Base-by-base conservation (phyloP, 2,888 invertebrate genomes). In the Lordiphosa andalusiaca region DNA sequence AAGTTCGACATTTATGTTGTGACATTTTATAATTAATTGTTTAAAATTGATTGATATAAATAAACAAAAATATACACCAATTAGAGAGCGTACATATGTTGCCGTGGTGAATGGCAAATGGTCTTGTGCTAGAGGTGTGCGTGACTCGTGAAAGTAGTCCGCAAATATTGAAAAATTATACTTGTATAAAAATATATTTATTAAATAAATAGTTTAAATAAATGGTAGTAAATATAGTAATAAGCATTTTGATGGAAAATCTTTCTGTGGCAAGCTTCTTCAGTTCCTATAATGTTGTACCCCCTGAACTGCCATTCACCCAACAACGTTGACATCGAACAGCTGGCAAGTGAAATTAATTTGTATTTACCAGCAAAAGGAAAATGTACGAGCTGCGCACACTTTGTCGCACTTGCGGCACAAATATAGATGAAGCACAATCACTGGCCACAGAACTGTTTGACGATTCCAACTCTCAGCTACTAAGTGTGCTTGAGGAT, bases 361-460 rank as follows among this genome's bases (percentile, higher is more conserved):
- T 39, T 3, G 0, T n/a, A 9, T 6, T 42, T n/a, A 6, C n/a
- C 41, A 38, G 10, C 16, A 30, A 6, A 38, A 10, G 4, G 9
- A 19, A 9, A 2, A 81, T 74, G 78, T 37, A 35, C 9, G 40
- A 55, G 5, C 30, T 59, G 33, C 49, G 44, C 1, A n/a, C 23
- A 4, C 23, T 64, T 30, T 75, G 82, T 38, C 75, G 82, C 9
- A 78, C 82, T 30, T 82, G 75, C 16, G 75, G 82, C 10, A 54
- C n/a, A 33, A 39, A 39, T 39, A 50, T 64, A 37, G 53, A 64
- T n/a, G 13, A 54, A 4, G 33, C 49, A 0, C 0, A 54, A 4
- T 25, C 49, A 0, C 0, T 19, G 0, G 46, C 55, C 2, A 47
- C 42, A 6, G 69, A 64, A 10, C 63, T 75, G 0, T 77, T 71